Percentiles rank a stretch among this genome's conserved stretches.
phyloP scores from a whole-genome alignment of 2,888 invertebrate species.

The Formica aserva region DNA sequence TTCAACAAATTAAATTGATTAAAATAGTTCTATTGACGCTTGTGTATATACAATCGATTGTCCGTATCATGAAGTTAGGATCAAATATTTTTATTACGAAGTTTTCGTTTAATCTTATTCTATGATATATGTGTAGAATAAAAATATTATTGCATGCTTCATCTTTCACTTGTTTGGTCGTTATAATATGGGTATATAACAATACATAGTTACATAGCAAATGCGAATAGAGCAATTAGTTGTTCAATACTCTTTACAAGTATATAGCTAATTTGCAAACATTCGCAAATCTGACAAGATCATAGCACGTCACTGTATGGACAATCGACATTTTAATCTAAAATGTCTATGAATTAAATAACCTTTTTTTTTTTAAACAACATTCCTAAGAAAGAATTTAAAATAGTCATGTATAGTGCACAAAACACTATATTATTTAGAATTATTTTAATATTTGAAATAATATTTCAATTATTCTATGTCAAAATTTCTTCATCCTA shows the following conservation, averaged over 20 bases:
- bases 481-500: slow-evolving; percentile 23
- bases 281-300: neutral
- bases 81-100: neutral
- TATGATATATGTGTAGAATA: neutral
- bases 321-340: neutral
- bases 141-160: neutral
- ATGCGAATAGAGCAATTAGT: neutral
- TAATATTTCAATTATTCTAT: slow-evolving; percentile 27
- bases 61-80: neutral
- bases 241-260: too few species aligned
- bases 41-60: neutral
- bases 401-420: slow-evolving; percentile 13
- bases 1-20: slow-evolving; percentile 20
- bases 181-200: neutral
- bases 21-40: slow-evolving; percentile 24
- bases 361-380: neutral
- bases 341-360: slow-evolving; percentile 16
- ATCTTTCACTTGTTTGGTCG: neutral
- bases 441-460: slow-evolving; percentile 27
- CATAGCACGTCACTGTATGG: neutral
- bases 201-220: neutral
- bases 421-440: neutral
- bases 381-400: slow-evolving; percentile 16
- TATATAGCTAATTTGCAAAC: neutral
- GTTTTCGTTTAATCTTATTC: neutral